Evolutionary conservation across 2,888 invertebrate species (phyloP).

Genomic region (Clunio marinus): DNA sequence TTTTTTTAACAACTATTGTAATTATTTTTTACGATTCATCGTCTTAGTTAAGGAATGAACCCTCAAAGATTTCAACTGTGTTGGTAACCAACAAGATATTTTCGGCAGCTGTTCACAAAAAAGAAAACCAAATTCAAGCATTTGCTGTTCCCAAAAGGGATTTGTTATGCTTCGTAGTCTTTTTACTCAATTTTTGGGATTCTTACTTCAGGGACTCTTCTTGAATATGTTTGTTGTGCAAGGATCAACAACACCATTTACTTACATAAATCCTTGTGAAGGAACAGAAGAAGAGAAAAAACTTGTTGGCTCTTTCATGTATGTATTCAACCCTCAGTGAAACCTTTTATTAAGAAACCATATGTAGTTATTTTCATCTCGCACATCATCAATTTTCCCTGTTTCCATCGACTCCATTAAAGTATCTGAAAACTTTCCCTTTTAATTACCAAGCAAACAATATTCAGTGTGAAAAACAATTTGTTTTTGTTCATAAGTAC

Average conservation of each 20-base stretch:
- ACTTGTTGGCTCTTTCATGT: too few relatives aligned
- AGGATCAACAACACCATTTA: too few relatives aligned
- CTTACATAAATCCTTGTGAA: too few relatives aligned
- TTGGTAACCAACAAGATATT: conserved; percentile 8
- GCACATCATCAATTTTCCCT: too few relatives aligned
- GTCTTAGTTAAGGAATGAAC: conserved; percentile 6
- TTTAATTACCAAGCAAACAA: too few relatives aligned
- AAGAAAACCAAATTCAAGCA: neutral
- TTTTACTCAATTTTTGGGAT: conserved; percentile 2
- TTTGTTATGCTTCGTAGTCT: conserved; percentile 18
- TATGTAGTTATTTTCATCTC: neutral
- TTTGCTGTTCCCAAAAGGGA: conserved; percentile 22
- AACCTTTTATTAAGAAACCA: neutral
- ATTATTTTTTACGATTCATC: neutral
- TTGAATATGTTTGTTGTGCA: neutral
- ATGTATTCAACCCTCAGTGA: too few relatives aligned
- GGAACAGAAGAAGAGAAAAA: too few relatives aligned
- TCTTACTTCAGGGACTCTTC: conserved; percentile 3
- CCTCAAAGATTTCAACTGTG: conserved; percentile 1
- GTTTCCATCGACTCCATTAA: neutral
- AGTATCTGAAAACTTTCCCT: too few relatives aligned
- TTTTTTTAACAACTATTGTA: neutral
- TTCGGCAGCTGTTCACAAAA: conserved; percentile 25
- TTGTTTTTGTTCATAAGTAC: too few relatives aligned
- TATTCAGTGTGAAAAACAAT: neutral